Evolutionary conservation across 2,113 vertebrate species (phyloP), one percentile per base, ranked within the genome.

Genomic region (Apteryx mantelli): DNA sequence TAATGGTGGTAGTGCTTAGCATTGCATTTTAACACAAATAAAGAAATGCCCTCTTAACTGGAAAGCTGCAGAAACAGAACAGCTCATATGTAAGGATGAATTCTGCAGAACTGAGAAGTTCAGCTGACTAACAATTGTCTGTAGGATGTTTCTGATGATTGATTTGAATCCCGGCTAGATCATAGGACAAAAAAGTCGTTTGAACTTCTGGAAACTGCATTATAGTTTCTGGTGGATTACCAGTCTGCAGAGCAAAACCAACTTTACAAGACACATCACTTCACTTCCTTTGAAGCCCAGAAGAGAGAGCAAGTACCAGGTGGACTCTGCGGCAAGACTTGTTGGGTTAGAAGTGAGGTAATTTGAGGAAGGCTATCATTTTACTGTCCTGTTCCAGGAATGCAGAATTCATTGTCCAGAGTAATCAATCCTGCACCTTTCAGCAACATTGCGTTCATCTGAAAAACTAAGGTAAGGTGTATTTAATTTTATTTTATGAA

Each of bases 191-290:
- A 44, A 25, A 71, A 12, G 24, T 36, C 42, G 0, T 55, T 4
- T 86, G 84, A 74, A 17, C 32, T 78, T 17, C 9, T 38, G 81
- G 84, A 61, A 84, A 50, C 11, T 4, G 22, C 18, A 3, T 46
- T n/a, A 0, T 3, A 1, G 2, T 1, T 65, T 20, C 44, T 77
- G n/a, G 34, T 32, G 83, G 55, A 38, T 30, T 58, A 15, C 40
- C 26, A 9, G 30, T 2, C 70, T 44, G 36, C 55, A 36, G 46
- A 11, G 1, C 36, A 34, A 52, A 12, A 5, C 36, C 14, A 48
- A 1, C 1, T 3, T 22, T 7, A 0, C 12, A 1, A 20, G 20
- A 15, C 9, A 5, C 7, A 48, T 25, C 36, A 30, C 58, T 46
- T 40, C 52, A 9, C 11, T 1, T 13, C 1, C 1, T 6, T 5